phyloP scores from a whole-genome alignment of 2,888 invertebrate genomes.

The Trilocha varians region DNA sequence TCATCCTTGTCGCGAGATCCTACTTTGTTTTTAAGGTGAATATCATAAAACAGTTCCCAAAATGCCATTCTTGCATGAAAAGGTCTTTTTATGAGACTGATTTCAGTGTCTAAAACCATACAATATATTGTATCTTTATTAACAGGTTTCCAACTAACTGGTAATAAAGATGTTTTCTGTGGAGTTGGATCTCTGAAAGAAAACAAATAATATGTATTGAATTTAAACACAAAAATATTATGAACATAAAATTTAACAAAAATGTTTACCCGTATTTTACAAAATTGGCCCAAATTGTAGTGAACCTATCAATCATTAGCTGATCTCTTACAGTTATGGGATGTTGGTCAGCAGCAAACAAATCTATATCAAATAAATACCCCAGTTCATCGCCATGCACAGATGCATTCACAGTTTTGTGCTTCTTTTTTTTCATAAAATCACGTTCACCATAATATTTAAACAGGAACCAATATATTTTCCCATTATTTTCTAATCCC shows the following conservation, averaged over 20 bases:
- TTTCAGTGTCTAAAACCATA: constrained; percentile 22
- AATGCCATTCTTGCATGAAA: constrained; percentile 27
- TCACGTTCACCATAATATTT: background rate
- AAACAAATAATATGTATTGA: background rate
- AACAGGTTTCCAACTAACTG: constrained; percentile 34
- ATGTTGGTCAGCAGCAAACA: background rate
- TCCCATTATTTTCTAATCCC: background rate
- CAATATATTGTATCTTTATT: constrained; percentile 20
- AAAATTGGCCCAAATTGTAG: background rate
- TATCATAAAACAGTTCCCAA: constrained; percentile 32
- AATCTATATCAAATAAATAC: background rate
- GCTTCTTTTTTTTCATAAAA: background rate
- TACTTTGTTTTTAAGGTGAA: too few relatives aligned
- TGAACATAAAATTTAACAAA: too few relatives aligned
- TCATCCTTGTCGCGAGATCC: too few relatives aligned
- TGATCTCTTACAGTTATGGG: background rate
- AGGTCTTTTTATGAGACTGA: constrained; percentile 19
- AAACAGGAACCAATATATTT: background rate
- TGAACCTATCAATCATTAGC: background rate
- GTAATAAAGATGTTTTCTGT: constrained; percentile 24
- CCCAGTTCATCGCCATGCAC: constrained; percentile 3
- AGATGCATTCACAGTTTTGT: background rate
- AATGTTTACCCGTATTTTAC: constrained; percentile 7
- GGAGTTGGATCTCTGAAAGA: constrained; percentile 37
- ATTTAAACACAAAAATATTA: too few relatives aligned